Base-by-base conservation (phyloP, 2,888 invertebrate species). In the Nipponacmea schrenckii region DNA sequence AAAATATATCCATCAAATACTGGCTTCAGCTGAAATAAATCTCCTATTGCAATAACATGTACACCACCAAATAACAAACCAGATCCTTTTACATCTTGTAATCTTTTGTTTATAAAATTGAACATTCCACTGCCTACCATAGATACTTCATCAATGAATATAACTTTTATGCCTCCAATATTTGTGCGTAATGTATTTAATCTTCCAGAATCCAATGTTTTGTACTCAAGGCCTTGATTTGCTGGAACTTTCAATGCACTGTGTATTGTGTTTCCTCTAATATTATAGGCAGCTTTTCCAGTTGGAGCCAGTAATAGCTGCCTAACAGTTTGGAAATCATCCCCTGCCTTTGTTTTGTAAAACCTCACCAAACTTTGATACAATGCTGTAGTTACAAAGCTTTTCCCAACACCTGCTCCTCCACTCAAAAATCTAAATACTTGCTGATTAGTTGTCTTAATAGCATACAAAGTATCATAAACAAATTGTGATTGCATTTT, bases 381-480 rank as follows among this genome's bases (percentile, higher is more conserved):
- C 26, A 80, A 45, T 12, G 79, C 79, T 63, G 67, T 68, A n/a
- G 72, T 71, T 2, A 79, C 73, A 69, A 70, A 64, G 65, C 68
- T 75, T 72, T 80, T 79, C 1, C 79, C 78, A 39, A 78, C 78
- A 62, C 77, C 80, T 45, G 78, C 77, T 14, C 78, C 77, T 26
- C 77, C 77, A 74, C 70, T 74, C 10, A 77, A 27, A 62, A 79
- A 79, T 50, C 68, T 62, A 50, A 71, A 77, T 4, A 79, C 69
- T 64, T 74, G 79, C 45, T 67, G 62, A 26, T 62, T 14, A 14
- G 63, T 46, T 27, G 73, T 72, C 70, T 76, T 81, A 3, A 79
- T 10, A 5, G n/a, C n/a, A 65, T 78, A 64, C 14, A 81, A 50
- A 15, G 64, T 73, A 46, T 75, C 67, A 70, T 74, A 75, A 1